A percentile compares a stretch with the other conserved stretches of the same genome.
These are phyloP conservation scores for Typhlichthys subterraneus DNA, from an alignment of 2,797 vertebrate species.

Conservation along the genomic window DNA sequence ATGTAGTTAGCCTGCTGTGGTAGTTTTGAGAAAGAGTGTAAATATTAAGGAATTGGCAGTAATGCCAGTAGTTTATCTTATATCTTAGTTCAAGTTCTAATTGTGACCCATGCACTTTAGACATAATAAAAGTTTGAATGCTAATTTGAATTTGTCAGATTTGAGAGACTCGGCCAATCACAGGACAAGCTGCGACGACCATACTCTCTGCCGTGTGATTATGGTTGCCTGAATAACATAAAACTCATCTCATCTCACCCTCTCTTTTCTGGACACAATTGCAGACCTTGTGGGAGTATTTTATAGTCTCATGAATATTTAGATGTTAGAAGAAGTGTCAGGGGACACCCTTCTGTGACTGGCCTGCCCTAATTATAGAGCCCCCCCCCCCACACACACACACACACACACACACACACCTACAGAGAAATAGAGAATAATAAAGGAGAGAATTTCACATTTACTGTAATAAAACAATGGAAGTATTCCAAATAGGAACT, in stretches of 20 bases:
- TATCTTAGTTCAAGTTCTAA: no score
- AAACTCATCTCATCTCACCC: slow-evolving; percentile 42
- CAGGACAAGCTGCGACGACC: background rate
- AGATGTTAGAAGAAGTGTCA: slow-evolving; percentile 63
- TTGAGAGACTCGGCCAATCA: no score
- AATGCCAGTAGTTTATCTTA: no score
- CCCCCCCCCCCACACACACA: slow-evolving; percentile 7
- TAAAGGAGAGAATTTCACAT: slow-evolving; percentile 18
- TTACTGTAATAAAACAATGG: slow-evolving; percentile 42
- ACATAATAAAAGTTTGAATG: no score
- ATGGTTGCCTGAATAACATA: slow-evolving; percentile 13
- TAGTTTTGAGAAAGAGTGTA: no score
- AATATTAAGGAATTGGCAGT: no score
- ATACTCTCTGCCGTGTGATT: slow-evolving; percentile 12
- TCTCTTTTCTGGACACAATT: slow-evolving; percentile 65
- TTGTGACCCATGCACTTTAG: no score
- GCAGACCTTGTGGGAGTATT: slow-evolving; percentile 66
- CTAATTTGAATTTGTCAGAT: no score
- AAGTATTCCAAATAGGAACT: slow-evolving; percentile 47
- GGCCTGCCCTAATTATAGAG: slow-evolving; percentile 72
- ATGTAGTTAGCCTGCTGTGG: no score
- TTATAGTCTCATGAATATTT: slow-evolving; percentile 75
- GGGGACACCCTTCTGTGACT: slow-evolving; percentile 67
- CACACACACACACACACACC: slow-evolving; percentile 5
- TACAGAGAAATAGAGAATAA: background rate